A percentile compares a stretch with the other conserved stretches of the same genome.
phyloP scores from a whole-genome alignment of 1,140 invertebrate genomes.

The Cydia splendana region DNA sequence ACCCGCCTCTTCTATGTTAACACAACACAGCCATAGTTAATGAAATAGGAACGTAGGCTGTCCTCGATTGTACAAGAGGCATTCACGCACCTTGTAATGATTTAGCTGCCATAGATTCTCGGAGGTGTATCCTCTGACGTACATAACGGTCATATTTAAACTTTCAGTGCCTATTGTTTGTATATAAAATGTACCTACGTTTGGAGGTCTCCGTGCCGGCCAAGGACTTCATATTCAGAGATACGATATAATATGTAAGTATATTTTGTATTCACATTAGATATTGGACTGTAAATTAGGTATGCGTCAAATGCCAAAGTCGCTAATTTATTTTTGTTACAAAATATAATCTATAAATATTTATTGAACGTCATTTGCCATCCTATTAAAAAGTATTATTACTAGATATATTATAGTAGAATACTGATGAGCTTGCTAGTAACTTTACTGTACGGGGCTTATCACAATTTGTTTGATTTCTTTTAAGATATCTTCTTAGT shows the following conservation, averaged over 20 bases:
- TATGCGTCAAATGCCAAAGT: slow-evolving; percentile 57
- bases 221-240: slow-evolving; percentile 60
- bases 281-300: slow-evolving; percentile 54
- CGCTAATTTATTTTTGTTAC: slow-evolving; percentile 65
- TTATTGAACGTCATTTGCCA: slow-evolving; percentile 39
- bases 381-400: slow-evolving; percentile 39
- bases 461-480: slow-evolving; percentile 38
- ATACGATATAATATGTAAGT: slow-evolving; percentile 67
- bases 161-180: slow-evolving; percentile 68
- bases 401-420: slow-evolving; percentile 43
- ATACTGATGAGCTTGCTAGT: slow-evolving; percentile 59
- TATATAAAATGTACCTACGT: slow-evolving; percentile 53
- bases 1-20: slow-evolving; percentile 17
- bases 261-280: slow-evolving; percentile 61
- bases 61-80: slow-evolving; percentile 49
- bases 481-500: slow-evolving; percentile 33
- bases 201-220: slow-evolving; percentile 42
- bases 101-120: slow-evolving; percentile 52
- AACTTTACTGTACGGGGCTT: slow-evolving; percentile 40
- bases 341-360: slow-evolving; percentile 51
- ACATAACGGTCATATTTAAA: slow-evolving; percentile 49
- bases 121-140: slow-evolving; percentile 38
- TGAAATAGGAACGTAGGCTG: slow-evolving; percentile 29
- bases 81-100: slow-evolving; percentile 57
- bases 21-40: slow-evolving; percentile 3